Base-by-base conservation (phyloP, 2,797 vertebrate species). In the Hybognathus amarus region DNA sequence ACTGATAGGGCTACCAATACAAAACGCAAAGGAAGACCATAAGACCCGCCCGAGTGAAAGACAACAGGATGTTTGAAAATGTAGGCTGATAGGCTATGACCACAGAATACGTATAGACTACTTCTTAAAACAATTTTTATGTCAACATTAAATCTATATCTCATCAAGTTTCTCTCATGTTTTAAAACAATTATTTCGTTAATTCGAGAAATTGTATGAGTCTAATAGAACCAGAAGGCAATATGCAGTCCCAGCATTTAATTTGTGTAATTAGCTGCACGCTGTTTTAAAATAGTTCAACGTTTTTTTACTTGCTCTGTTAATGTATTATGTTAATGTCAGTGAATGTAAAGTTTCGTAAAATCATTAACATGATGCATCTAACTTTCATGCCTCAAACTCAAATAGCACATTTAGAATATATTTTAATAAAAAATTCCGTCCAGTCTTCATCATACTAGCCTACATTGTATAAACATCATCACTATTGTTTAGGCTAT, bases 1-100 rank as follows among this genome's bases (percentile, higher is more conserved):
- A 79, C 33, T 69, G 33, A 80, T 80, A 68, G 15, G 73, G 22
- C 47, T 50, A 75, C n/a, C 9, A 18, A 20, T 5, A 82, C 5
- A 2, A 74, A 64, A 75, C n/a, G 54, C 50, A 42, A 42, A 63
- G 20, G 4, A 24, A 42, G n/a, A 77, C 22, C 13, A 42, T 42
- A 61, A 20, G 24, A 1, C 18, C 24, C 36, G 22, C 24, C 52
- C 24, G 66, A n/a, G 6, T 59, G 24, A 80, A 79, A 22, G 6
- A 61, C 38, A 22, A 36, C 6, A 45, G 13, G 27, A 45, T 50
- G 64, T 42, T 56, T 9, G 52, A 68, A 40, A 24, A 54, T 69
- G 15, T 47, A 47, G 45, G 15, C 45, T 22, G 10, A 56, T 47
- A 40, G 40, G 40, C 9, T 40, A 13, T 22, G 47, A 45, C 4